Evolutionary conservation across 1,140 invertebrate species (phyloP).

Genomic region (Vollenhovia emeryi): DNA sequence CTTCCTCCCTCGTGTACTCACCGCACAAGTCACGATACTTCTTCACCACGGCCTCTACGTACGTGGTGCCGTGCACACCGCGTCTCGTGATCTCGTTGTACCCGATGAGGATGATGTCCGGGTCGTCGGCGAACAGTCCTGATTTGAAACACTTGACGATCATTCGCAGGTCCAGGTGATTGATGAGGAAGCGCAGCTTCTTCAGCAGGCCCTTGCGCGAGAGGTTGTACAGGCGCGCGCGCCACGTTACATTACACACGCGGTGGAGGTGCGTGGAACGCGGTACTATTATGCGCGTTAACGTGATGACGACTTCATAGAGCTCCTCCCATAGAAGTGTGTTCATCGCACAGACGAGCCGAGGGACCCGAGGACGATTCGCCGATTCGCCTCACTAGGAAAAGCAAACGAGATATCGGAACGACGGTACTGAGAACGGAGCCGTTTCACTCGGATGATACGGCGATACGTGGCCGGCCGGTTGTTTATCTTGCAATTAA

Average conservation of each 20-base stretch:
- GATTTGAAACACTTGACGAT: constrained; percentile 32
- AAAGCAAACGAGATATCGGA: neutral
- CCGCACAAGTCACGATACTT: neutral
- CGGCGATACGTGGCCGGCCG: too few species aligned
- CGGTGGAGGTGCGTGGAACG: neutral
- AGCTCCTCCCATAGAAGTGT: neutral
- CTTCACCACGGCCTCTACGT: constrained; percentile 18
- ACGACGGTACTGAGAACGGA: neutral
- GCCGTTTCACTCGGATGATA: neutral
- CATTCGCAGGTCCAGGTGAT: constrained; percentile 26
- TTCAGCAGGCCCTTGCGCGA: neutral
- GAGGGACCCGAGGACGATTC: neutral
- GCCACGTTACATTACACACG: constrained; percentile 22
- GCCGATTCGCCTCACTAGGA: neutral
- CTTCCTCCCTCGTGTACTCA: neutral
- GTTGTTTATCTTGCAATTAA: neutral
- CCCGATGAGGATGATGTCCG: constrained; percentile 5
- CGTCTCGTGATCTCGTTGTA: constrained; percentile 32
- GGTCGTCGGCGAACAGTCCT: constrained; percentile 6
- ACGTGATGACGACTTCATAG: constrained; percentile 9
- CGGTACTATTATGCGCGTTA: constrained; percentile 11
- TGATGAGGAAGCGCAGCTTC: constrained; percentile 15
- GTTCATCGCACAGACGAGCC: neutral
- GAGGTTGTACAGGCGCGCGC: neutral
- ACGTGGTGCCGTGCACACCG: neutral